Conservation (phyloP, 1,140 invertebrate genomes). For the Pomacea maculata region DNA sequence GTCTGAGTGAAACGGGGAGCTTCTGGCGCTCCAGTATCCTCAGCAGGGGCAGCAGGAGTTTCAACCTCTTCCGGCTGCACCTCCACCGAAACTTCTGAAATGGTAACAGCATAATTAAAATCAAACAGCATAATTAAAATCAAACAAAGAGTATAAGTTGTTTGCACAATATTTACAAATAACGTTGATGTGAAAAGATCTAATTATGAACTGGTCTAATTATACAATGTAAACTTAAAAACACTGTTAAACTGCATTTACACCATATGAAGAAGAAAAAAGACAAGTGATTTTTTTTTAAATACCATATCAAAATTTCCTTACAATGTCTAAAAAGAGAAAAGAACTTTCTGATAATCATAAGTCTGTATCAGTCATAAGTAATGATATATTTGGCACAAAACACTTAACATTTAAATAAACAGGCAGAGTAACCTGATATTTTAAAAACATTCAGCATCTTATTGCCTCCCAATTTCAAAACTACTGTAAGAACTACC, state of each 20-base stretch:
- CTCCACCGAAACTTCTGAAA: slow-evolving; percentile 40
- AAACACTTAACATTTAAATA: no score
- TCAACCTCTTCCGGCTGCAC: slow-evolving; percentile 35
- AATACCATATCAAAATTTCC: no score
- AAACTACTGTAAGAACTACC: no score
- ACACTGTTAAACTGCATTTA: no score
- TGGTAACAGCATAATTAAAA: neutral
- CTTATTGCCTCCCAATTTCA: no score
- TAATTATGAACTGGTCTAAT: neutral
- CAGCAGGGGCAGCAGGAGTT: slow-evolving; percentile 28
- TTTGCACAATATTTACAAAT: neutral
- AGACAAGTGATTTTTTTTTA: no score
- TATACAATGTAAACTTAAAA: neutral
- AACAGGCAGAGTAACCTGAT: no score
- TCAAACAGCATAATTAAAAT: neutral
- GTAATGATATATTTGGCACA: no score
- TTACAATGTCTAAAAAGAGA: no score
- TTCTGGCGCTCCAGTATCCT: slow-evolving; percentile 45
- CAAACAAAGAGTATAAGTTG: neutral
- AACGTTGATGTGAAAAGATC: neutral
- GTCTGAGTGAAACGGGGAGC: slow-evolving; percentile 60
- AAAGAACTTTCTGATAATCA: no score
- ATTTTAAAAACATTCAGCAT: neutral
- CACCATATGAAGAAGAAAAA: no score
- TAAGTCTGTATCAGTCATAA: no score